Evolutionary conservation across 2,113 vertebrate genomes (phyloP).

Genomic region (Gallinago undulata): DNA sequence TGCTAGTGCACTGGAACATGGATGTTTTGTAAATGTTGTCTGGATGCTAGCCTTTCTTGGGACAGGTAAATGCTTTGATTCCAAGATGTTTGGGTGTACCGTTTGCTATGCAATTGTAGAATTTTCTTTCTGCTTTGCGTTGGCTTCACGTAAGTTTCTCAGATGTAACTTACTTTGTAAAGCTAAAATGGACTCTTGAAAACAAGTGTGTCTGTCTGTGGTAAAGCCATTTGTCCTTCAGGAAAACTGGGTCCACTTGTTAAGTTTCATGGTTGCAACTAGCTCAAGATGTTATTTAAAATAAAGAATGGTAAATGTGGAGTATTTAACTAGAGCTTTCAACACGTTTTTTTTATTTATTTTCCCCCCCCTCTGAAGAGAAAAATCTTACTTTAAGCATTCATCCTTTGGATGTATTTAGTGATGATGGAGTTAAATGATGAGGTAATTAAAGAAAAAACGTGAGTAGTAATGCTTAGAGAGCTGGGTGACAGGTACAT

Average conservation of each 20-base stretch:
- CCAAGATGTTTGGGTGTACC: background rate
- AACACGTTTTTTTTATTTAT: background rate
- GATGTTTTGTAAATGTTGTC: background rate
- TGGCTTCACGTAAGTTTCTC: background rate
- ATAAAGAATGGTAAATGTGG: background rate
- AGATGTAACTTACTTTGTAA: background rate
- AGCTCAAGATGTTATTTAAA: constrained; percentile 43
- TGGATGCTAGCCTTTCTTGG: background rate
- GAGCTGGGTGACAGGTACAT: background rate
- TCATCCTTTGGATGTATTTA: background rate
- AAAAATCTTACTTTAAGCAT: background rate
- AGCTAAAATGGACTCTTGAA: background rate
- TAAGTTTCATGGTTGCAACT: constrained; percentile 14
- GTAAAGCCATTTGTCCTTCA: background rate
- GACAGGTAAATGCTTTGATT: background rate
- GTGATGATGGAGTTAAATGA: background rate
- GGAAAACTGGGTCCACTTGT: background rate
- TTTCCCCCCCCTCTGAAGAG: background rate
- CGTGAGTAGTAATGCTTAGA: background rate
- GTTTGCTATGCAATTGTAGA: background rate
- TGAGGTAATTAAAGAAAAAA: background rate
- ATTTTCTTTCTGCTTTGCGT: background rate
- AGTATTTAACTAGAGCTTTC: background rate
- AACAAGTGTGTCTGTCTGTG: fast-evolving
- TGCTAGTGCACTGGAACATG: background rate